Evolutionary conservation across 2,797 vertebrate species (phyloP), one percentile per base, ranked within the genome.

Genomic region (Anguilla megastoma): DNA sequence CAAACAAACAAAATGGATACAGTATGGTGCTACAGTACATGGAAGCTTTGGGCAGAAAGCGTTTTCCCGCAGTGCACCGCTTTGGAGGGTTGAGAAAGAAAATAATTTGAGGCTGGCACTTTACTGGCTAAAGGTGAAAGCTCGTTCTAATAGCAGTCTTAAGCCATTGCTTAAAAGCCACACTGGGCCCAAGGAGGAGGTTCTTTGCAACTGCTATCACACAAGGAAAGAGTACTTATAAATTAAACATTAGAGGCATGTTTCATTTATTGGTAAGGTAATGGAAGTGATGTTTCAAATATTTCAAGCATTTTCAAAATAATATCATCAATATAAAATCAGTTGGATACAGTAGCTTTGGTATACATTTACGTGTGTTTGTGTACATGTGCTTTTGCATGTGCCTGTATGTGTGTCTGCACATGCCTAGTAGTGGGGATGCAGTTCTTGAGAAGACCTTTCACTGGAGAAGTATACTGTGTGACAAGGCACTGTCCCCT

Each of bases 91-190:
- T 18, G 30, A 16, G 41, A 27, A 21, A 7, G 12, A 45, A 80
- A 18, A 50, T 48, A 45, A n/a, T 50, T 24, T n/a, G 30, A 76
- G 8, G 18, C 4, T 82, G 41, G 41, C 41, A 82, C 6, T 48
- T 82, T 48, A 5, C 45, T 82, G 45, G 7, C 50, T 82, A 45
- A 18, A 82, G 79, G 79, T 82, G 79, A 50, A 82, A 82, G 79
- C 50, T 45, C n/a, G 41, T 82, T 82, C 24, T 82, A 24, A 50
- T 50, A 24, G 79, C 79, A 3, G 12, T 41, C 33, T 76, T 76
- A 4, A 41, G 71, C 71, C 14, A 10, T 21, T 30, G 52, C 54
- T 56, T 41, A 33, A 74, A 30, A 74, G 69, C 10, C 69, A n/a
- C 16, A 24, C 60, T 58, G 56, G 56, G 18, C 60, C 14, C 60